Evolutionary conservation across 2,888 invertebrate species (phyloP).

Genomic region (Callinectes sapidus): DNA sequence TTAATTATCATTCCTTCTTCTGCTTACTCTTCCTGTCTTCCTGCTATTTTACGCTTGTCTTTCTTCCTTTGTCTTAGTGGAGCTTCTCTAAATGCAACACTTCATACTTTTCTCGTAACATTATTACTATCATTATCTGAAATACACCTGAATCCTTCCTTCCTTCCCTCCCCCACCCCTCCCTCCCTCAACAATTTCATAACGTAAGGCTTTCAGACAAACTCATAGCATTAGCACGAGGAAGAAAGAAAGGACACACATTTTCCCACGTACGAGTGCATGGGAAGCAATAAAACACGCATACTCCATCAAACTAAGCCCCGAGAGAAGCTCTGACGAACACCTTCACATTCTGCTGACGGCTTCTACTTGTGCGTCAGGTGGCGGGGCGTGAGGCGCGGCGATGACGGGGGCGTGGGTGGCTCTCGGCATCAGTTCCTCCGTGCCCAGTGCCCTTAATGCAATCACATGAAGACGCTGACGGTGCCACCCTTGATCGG

Average conservation of each 20-base stretch:
- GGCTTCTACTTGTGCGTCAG: background rate
- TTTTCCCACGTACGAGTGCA: background rate
- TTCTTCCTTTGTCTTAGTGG: background rate
- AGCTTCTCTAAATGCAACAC: background rate
- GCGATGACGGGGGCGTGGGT: background rate
- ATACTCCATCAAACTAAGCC: background rate
- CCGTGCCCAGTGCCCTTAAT: conserved; percentile 3
- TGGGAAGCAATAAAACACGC: background rate
- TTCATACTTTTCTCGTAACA: background rate
- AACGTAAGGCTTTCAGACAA: background rate
- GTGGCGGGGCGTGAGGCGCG: background rate
- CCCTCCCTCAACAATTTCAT: background rate
- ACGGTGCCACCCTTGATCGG: background rate
- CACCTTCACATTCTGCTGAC: background rate
- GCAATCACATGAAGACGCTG: background rate
- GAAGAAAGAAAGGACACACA: background rate
- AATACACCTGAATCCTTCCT: background rate
- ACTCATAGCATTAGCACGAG: background rate
- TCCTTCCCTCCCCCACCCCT: background rate
- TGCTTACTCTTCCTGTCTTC: background rate
- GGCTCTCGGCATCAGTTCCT: background rate
- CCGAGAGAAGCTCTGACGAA: background rate
- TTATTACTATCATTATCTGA: background rate
- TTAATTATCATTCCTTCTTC: background rate
- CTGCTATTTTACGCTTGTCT: background rate